phyloP scores from a whole-genome alignment of 2,888 invertebrate species.

The Idaea aversata region DNA sequence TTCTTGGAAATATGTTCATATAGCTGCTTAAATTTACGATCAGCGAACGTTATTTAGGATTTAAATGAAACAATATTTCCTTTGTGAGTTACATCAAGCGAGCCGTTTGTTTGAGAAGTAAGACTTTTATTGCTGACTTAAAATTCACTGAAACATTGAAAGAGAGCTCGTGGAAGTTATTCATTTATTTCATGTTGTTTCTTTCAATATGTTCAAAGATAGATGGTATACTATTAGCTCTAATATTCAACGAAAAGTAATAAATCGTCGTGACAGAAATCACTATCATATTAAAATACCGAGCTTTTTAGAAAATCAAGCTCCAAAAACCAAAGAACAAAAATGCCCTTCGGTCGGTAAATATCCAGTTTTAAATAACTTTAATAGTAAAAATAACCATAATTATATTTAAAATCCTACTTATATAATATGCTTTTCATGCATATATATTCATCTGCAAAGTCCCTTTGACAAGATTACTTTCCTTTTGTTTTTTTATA shows the following conservation, averaged over 20 bases:
- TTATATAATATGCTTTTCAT: too few relatives aligned
- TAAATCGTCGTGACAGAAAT: background rate
- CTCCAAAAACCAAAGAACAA: too few relatives aligned
- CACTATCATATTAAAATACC: background rate
- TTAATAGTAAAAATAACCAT: too few relatives aligned
- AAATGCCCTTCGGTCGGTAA: too few relatives aligned
- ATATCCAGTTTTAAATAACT: too few relatives aligned
- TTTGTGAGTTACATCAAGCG: slow-evolving; percentile 2
- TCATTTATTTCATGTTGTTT: background rate
- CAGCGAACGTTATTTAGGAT: slow-evolving; percentile 6
- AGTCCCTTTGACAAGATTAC: too few relatives aligned
- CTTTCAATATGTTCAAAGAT: background rate
- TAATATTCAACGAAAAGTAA: background rate
- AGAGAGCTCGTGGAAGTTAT: background rate
- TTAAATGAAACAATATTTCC: slow-evolving; percentile 5
- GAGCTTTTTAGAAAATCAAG: too few relatives aligned
- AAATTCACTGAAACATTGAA: background rate
- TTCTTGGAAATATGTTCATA: background rate
- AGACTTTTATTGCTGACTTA: background rate
- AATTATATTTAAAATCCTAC: too few relatives aligned
- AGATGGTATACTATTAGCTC: background rate
- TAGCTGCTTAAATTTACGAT: slow-evolving; percentile 4
- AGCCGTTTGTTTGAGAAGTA: background rate
- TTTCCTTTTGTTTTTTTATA: too few relatives aligned
- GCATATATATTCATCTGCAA: too few relatives aligned